These are phyloP conservation scores for Edolisoma coerulescens DNA, from an alignment of 2,113 vertebrate genomes.

Conservation along the genomic window DNA sequence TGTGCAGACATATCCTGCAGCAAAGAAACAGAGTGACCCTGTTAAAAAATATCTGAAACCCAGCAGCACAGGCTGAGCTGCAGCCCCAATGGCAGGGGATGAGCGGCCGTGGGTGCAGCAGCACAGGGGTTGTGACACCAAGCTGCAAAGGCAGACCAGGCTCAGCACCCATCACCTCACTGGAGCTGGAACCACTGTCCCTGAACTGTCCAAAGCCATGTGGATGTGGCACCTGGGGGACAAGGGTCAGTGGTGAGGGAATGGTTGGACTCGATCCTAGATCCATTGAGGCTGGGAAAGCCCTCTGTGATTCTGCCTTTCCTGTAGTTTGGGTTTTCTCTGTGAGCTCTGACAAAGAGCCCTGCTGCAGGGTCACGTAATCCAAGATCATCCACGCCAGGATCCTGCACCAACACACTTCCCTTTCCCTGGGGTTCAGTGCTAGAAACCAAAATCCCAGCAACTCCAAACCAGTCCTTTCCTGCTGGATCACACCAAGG, in stretches of 20 bases:
- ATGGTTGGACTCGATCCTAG: background rate
- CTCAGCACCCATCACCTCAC: background rate
- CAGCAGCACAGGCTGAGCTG: background rate
- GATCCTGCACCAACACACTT: rapidly evolving
- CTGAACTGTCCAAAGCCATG: background rate
- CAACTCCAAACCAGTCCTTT: background rate
- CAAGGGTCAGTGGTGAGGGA: background rate
- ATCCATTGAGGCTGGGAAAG: background rate
- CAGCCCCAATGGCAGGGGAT: background rate
- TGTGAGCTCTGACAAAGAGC: background rate
- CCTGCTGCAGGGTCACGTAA: background rate
- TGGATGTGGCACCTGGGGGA: background rate
- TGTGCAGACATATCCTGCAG: background rate
- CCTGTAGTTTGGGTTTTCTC: background rate
- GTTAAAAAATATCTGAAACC: background rate
- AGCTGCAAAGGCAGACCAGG: background rate
- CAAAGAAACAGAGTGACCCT: background rate
- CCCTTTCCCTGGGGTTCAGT: background rate
- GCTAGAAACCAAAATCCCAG: background rate
- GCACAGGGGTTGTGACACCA: rapidly evolving
- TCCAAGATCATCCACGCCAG: rapidly evolving
- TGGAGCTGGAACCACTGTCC: background rate
- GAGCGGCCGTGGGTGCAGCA: rapidly evolving
- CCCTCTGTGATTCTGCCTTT: background rate
- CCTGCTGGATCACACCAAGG: background rate